Conservation (phyloP, 2,113 vertebrate genomes). For the Willisornis vidua region DNA sequence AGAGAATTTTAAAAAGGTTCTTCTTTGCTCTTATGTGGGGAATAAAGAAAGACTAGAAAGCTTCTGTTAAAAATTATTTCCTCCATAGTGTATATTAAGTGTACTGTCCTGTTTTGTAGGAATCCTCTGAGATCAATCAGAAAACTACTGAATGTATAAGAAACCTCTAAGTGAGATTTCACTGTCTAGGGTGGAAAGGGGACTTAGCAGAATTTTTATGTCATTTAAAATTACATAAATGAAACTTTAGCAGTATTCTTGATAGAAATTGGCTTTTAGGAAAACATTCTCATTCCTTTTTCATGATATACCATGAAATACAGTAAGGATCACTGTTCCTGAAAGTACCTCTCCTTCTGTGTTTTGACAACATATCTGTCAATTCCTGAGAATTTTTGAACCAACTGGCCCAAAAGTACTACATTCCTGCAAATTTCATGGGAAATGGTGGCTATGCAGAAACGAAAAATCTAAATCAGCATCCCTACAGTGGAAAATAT, state of each 20-base stretch:
- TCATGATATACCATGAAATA: background rate
- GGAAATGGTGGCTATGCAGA: background rate
- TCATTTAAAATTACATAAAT: background rate
- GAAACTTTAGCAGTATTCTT: background rate
- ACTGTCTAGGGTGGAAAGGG: background rate
- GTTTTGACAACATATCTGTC: rapidly evolving
- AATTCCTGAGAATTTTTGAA: background rate
- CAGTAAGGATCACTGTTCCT: background rate
- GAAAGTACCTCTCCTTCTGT: background rate
- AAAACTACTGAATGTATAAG: background rate
- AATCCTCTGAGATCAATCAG: background rate
- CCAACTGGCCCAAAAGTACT: background rate
- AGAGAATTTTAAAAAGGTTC: background rate
- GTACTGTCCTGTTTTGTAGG: background rate
- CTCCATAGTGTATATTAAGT: background rate
- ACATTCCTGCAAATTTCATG: background rate
- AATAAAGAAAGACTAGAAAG: background rate
- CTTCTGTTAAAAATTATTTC: background rate
- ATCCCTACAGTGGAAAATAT: background rate
- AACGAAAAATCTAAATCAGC: background rate
- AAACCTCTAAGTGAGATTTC: background rate
- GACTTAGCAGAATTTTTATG: background rate
- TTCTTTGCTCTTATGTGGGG: background rate
- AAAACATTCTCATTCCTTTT: background rate
- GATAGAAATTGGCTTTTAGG: background rate